Evolutionary conservation across 2,113 vertebrate genomes (phyloP), one percentile per base, ranked within the genome.

Genomic region (Typhlomys cinereus): DNA sequence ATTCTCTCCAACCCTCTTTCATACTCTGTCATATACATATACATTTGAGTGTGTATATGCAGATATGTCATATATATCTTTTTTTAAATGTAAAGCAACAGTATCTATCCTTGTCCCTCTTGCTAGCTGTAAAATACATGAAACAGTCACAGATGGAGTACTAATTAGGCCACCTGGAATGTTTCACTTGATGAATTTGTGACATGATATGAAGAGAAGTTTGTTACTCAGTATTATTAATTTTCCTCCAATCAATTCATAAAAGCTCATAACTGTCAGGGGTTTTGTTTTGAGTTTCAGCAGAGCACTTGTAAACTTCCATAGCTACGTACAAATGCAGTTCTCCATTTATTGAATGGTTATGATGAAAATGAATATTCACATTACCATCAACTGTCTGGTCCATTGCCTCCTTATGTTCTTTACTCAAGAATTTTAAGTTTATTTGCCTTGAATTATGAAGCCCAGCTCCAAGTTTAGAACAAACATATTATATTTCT

Each of bases 101-200:
- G 1, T 14, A 79, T 81, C 71, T 52, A 12, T 71, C 17, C 94
- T 92, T 93, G 23, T 18, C n/a, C 5, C 1, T 89, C 25, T 88
- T 91, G 66, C 67, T 88, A 66, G 62, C 67, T 85, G 81, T 48
- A 80, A 91, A 90, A 79, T 76, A 88, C 57, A 23, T 73, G 15
- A 85, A 96, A 90, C 48, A 83, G 23, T 59, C 70, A 93, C 88
- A 95, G 88, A 95, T 95, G 73, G 74, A 14, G 5, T 1, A 39
- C 50, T 94, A 84, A 91, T 94, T 94, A 21, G 70, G 83, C 71
- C 87, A 94, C 86, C 92, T 96, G 84, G 61, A 89, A 74, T n/a
- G 20, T 34, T 87, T 92, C 15, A 94, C 13, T 95, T 94, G 94
- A 96, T 93, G 44, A 94, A 93, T 95, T 70, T 94, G 41, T 91